Evolutionary conservation across 2,888 invertebrate genomes (phyloP).

Genomic region (Temnothorax rugatulus): DNA sequence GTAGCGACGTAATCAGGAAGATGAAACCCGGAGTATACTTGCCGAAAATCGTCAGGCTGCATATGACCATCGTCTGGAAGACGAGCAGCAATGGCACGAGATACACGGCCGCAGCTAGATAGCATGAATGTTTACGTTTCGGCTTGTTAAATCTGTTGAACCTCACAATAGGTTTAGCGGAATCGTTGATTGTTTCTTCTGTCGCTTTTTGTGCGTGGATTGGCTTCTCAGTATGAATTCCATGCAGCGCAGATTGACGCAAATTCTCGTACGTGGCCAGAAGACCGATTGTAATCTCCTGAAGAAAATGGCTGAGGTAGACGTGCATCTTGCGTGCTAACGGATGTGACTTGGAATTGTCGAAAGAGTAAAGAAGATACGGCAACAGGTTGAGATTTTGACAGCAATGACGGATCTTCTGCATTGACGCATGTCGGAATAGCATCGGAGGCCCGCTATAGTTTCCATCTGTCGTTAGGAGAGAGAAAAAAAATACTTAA

Average conservation of each 20-base stretch:
- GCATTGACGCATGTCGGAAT: slow-evolving; percentile 82
- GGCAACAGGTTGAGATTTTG: slow-evolving; percentile 85
- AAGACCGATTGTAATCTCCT: slow-evolving; percentile 74
- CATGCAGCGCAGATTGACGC: slow-evolving; percentile 66
- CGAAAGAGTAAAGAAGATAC: slow-evolving; percentile 84
- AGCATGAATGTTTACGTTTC: slow-evolving; percentile 76
- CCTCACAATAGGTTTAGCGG: neutral
- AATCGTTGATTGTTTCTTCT: neutral
- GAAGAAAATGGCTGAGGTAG: slow-evolving; percentile 76
- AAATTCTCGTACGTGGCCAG: slow-evolving; percentile 77
- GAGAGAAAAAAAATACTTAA: slow-evolving; percentile 61
- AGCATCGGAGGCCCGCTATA: slow-evolving; percentile 81
- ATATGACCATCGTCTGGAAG: slow-evolving; percentile 79
- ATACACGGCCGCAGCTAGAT: slow-evolving; percentile 80
- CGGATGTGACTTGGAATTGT: slow-evolving; percentile 82
- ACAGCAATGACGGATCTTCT: slow-evolving; percentile 84
- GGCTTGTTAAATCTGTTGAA: slow-evolving; percentile 68
- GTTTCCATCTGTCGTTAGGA: slow-evolving; percentile 79
- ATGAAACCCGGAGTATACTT: slow-evolving; percentile 84
- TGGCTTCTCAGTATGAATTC: slow-evolving; percentile 26
- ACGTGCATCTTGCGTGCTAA: slow-evolving; percentile 80
- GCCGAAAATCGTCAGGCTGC: slow-evolving; percentile 78
- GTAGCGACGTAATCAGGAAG: slow-evolving; percentile 80
- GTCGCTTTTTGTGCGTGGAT: neutral
- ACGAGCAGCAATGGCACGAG: slow-evolving; percentile 79